Conservation (phyloP, 2,797 vertebrate species). For the Rhinogobio ventralis region DNA sequence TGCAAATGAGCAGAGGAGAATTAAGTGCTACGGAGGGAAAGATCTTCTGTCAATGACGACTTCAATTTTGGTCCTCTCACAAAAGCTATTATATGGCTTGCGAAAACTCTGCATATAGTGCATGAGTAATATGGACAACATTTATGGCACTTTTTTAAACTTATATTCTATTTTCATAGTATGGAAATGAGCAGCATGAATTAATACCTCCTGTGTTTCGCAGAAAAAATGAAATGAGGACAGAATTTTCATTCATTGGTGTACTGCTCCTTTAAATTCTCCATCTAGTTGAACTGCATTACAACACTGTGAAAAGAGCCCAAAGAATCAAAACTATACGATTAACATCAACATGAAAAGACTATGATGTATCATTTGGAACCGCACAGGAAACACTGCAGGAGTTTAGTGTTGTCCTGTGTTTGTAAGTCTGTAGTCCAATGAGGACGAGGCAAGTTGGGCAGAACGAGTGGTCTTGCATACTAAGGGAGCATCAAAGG, state of each 20-base stretch:
- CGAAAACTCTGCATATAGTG: not conserved
- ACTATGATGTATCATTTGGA: not conserved
- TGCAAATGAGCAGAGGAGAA: not conserved
- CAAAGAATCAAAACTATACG: constrained; percentile 1
- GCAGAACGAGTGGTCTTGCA: constrained; percentile 6
- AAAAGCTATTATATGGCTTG: not conserved
- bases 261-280: not conserved
- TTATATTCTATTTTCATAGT: not conserved
- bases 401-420: constrained; percentile 32
- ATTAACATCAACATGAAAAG: not conserved
- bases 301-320: constrained; percentile 7
- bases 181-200: not conserved
- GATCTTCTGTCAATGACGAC: not conserved
- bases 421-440: constrained; percentile 71
- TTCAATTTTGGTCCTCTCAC: not conserved
- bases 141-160: not conserved
- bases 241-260: not conserved
- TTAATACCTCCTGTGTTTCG: not conserved
- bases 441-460: not conserved
- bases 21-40: not conserved
- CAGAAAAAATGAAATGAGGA: not conserved
- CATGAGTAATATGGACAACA: not conserved
- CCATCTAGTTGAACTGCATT: not conserved
- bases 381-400: not conserved
- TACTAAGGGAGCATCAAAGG: not conserved